Conservation (phyloP, 1,140 invertebrate species). For the Drosophila ironensis region DNA sequence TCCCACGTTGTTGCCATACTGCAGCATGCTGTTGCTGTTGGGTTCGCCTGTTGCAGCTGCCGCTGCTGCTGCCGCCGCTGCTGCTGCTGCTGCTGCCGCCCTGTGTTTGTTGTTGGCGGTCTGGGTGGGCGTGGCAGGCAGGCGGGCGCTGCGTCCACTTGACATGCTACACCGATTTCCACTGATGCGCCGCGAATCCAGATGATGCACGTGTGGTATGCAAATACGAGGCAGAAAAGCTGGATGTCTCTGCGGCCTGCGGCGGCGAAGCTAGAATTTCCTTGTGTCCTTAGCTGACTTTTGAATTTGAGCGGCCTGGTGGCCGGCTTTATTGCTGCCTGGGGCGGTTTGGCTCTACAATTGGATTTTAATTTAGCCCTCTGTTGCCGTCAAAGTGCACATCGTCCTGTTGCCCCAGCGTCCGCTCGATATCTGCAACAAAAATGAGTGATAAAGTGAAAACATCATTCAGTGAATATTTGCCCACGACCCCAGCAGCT, state of each 20-base stretch:
- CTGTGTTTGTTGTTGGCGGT: slow-evolving; percentile 67
- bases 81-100: slow-evolving; percentile 36
- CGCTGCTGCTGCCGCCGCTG: slow-evolving; percentile 57
- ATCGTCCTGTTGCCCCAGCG: slow-evolving; percentile 22
- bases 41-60: slow-evolving; percentile 48
- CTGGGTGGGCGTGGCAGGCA: slow-evolving; percentile 80
- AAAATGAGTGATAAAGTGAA: too few relatives aligned
- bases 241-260: not conserved
- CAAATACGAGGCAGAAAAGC: slow-evolving; percentile 8
- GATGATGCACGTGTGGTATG: slow-evolving; percentile 7
- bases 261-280: not conserved
- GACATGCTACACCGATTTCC: slow-evolving; percentile 72
- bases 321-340: not conserved
- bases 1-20: slow-evolving; percentile 39
- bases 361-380: slow-evolving; percentile 50
- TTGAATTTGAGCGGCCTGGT: slow-evolving; percentile 1
- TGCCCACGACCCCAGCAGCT: not conserved
- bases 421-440: slow-evolving; percentile 42
- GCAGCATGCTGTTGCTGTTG: slow-evolving; percentile 78
- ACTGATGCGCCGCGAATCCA: slow-evolving; percentile 25
- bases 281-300: slow-evolving; percentile 1
- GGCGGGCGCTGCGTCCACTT: slow-evolving; percentile 81
- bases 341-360: slow-evolving; percentile 22
- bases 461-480: not conserved
- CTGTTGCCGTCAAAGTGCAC: slow-evolving; percentile 13